phyloP scores from a whole-genome alignment of 92 coral and sea anemone genomes.

The Montipora capitata region DNA sequence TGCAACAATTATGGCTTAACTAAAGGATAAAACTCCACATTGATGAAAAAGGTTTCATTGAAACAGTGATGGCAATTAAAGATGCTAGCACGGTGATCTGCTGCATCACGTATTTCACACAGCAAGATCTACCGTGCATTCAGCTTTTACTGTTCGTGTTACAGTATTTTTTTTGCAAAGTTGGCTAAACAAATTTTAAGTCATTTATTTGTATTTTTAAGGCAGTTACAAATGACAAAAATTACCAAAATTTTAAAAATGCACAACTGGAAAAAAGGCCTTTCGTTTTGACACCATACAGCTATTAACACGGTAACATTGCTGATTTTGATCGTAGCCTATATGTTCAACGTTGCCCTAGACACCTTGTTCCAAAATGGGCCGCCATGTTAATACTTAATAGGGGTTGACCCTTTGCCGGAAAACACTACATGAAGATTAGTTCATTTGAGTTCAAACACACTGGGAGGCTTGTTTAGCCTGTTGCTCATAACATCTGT shows the following conservation, averaged over 20 bases:
- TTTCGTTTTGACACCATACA: background rate
- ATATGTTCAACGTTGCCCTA: background rate
- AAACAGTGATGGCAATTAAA: too few species aligned
- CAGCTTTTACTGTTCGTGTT: background rate
- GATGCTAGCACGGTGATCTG: too few species aligned
- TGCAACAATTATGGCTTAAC: too few species aligned
- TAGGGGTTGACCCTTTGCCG: background rate
- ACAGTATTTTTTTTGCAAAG: background rate
- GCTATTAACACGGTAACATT: background rate
- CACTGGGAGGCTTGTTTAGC: background rate
- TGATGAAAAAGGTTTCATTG: too few species aligned
- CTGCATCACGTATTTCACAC: background rate
- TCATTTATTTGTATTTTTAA: background rate
- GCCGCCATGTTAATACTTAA: background rate
- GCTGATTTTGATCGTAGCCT: background rate
- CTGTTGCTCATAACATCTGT: background rate
- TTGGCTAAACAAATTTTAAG: background rate
- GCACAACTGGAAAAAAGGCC: background rate
- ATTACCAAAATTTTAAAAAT: background rate
- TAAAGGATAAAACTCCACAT: too few species aligned
- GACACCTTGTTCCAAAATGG: background rate
- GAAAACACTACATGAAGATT: background rate
- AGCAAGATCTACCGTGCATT: background rate
- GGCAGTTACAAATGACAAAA: conserved; percentile 1
- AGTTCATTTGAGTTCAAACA: background rate